phyloP scores from a whole-genome alignment of 2,888 invertebrate genomes.

The Girardia tigrina region DNA sequence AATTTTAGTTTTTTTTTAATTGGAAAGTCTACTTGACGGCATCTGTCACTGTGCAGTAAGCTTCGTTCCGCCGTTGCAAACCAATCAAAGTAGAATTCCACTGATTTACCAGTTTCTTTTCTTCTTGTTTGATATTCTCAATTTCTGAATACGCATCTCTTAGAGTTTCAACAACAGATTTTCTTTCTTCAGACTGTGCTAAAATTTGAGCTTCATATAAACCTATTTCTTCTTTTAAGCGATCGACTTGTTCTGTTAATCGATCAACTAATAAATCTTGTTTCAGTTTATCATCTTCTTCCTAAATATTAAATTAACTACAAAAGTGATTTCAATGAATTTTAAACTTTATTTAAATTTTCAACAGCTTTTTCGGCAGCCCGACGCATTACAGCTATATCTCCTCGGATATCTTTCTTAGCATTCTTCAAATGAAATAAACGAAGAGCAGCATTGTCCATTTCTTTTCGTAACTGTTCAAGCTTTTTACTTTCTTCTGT shows the following conservation, averaged over 20 bases:
- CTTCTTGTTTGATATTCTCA: slow-evolving; percentile 46
- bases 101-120: slow-evolving; percentile 49
- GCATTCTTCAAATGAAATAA: slow-evolving; percentile 50
- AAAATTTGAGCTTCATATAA: slow-evolving; percentile 49
- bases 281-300: slow-evolving; percentile 47
- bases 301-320: slow-evolving; percentile 39
- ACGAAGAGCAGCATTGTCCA: slow-evolving; percentile 48
- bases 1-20: slow-evolving; percentile 26
- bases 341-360: neutral
- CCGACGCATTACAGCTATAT: slow-evolving; percentile 49
- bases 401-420: slow-evolving; percentile 48
- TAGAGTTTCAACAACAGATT: slow-evolving; percentile 46
- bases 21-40: slow-evolving; percentile 43
- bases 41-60: slow-evolving; percentile 48
- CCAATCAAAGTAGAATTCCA: slow-evolving; percentile 51
- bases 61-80: slow-evolving; percentile 50
- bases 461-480: slow-evolving; percentile 46
- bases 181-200: slow-evolving; percentile 47
- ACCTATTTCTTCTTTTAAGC: slow-evolving; percentile 48
- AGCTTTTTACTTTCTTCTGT: slow-evolving; percentile 43
- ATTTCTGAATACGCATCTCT: slow-evolving; percentile 50
- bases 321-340: too few species aligned
- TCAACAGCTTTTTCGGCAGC: slow-evolving; percentile 50
- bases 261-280: slow-evolving; percentile 50
- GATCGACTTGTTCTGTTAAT: slow-evolving; percentile 48